A percentile compares a stretch with the other conserved stretches of the same genome.
These are phyloP conservation scores for Antigone vipio DNA, from an alignment of 2,113 vertebrate genomes.

Conservation along the genomic window DNA sequence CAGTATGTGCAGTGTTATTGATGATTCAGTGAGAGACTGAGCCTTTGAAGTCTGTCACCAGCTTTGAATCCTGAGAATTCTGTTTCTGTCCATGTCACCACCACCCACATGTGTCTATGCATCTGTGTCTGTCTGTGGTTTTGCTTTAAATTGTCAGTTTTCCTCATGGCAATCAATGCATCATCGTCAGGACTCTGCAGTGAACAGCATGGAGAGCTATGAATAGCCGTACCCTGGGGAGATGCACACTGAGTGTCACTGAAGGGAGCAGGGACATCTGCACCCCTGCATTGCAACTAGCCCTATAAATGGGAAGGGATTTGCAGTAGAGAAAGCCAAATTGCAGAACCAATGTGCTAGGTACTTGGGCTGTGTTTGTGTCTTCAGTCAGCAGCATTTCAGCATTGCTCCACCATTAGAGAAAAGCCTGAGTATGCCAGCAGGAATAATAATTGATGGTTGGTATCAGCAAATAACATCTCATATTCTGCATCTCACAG, in stretches of 20 bases:
- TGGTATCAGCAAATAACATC: neutral
- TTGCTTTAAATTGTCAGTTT: constrained; percentile 56
- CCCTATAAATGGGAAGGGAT: neutral
- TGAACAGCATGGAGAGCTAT: neutral
- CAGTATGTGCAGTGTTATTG: neutral
- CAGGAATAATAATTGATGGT: neutral
- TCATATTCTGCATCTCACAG: neutral
- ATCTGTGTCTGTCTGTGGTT: constrained; percentile 44
- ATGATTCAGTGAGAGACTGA: constrained; percentile 19
- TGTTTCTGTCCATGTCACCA: constrained; percentile 35
- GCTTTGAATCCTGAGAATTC: constrained; percentile 8
- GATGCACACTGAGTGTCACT: neutral
- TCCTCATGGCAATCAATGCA: constrained; percentile 21
- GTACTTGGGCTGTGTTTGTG: neutral
- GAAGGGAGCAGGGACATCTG: neutral
- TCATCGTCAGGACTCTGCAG: neutral
- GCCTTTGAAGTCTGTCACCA: constrained; percentile 47
- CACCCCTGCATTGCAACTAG: neutral
- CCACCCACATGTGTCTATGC: constrained; percentile 39
- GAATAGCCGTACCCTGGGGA: neutral
- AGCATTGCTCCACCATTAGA: neutral
- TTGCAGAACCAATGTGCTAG: neutral
- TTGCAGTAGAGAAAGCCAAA: neutral
- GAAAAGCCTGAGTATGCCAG: neutral
- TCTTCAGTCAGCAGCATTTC: neutral